These are phyloP conservation scores for Pogonophryne albipinna DNA, from an alignment of 2,797 vertebrate species.

Conservation along the genomic window DNA sequence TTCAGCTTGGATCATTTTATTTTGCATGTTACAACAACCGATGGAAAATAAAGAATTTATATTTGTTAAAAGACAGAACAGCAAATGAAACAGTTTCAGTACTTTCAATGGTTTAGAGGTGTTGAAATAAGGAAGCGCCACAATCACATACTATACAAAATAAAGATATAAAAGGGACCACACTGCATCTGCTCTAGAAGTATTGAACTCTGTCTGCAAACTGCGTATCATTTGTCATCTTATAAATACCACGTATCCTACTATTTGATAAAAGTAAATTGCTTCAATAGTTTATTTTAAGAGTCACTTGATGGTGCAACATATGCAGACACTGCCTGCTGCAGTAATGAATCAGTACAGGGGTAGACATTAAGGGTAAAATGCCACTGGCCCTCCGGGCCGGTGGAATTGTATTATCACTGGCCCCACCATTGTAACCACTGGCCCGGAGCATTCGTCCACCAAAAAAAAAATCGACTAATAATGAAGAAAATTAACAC, in stretches of 20 bases:
- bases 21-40: slow-evolving; percentile 73
- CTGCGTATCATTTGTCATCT: slow-evolving; percentile 34
- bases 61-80: slow-evolving; percentile 74
- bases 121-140: slow-evolving; percentile 43
- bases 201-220: slow-evolving; percentile 34
- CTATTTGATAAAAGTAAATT: slow-evolving; percentile 53
- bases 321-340: slow-evolving; percentile 69
- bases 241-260: slow-evolving; percentile 52
- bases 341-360: slow-evolving; percentile 59
- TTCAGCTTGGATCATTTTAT: slow-evolving; percentile 74
- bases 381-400: too few species aligned
- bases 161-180: slow-evolving; percentile 40
- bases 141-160: slow-evolving; percentile 56
- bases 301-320: slow-evolving; percentile 56
- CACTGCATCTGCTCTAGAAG: slow-evolving; percentile 28
- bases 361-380: too few species aligned
- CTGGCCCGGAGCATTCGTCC: too few species aligned
- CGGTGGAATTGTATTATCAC: too few species aligned
- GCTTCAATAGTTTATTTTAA: slow-evolving; percentile 45
- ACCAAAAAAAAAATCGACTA: too few species aligned
- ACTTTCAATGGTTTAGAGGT: slow-evolving; percentile 43
- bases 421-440: too few species aligned
- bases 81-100: slow-evolving; percentile 43
- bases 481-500: too few species aligned
- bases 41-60: slow-evolving; percentile 78